Conservation (phyloP, 2,113 vertebrate species). For the Sisor rabdophorus region DNA sequence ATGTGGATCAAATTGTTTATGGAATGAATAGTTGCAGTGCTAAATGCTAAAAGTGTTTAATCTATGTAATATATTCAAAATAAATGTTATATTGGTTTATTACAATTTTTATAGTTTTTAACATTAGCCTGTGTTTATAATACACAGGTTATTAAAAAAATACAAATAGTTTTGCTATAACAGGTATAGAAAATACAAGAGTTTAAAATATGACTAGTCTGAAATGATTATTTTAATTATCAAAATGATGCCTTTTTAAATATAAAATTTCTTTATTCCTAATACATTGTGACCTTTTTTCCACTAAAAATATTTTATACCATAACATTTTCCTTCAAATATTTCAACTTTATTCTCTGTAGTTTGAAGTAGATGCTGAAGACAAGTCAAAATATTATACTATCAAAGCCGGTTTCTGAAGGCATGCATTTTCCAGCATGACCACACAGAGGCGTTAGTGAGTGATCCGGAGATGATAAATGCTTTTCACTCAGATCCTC, state of each 20-base stretch:
- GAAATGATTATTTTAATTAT: not conserved
- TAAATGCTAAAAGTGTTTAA: no score
- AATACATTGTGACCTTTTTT: not conserved
- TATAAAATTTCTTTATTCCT: not conserved
- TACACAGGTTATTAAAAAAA: no score
- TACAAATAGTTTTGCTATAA: not conserved
- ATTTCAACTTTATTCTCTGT: not conserved
- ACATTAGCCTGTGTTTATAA: no score
- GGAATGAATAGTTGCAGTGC: not conserved
- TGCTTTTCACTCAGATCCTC: conserved; percentile 52
- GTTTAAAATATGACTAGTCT: not conserved
- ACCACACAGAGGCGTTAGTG: conserved; percentile 61
- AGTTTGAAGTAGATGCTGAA: no score
- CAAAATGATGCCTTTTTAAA: no score
- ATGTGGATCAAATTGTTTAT: not conserved
- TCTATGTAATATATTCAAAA: not conserved
- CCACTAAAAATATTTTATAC: not conserved
- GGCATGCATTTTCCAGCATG: not conserved
- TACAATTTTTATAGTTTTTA: not conserved
- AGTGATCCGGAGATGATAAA: conserved; percentile 39
- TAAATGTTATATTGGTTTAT: not conserved
- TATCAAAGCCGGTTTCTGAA: not conserved
- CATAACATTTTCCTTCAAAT: not conserved
- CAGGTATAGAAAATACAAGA: not conserved
- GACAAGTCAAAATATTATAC: no score